A percentile compares a stretch with the other conserved stretches of the same genome.
Conservation (phyloP, 2,797 vertebrate species). For the Sarcoramphus papa region DNA sequence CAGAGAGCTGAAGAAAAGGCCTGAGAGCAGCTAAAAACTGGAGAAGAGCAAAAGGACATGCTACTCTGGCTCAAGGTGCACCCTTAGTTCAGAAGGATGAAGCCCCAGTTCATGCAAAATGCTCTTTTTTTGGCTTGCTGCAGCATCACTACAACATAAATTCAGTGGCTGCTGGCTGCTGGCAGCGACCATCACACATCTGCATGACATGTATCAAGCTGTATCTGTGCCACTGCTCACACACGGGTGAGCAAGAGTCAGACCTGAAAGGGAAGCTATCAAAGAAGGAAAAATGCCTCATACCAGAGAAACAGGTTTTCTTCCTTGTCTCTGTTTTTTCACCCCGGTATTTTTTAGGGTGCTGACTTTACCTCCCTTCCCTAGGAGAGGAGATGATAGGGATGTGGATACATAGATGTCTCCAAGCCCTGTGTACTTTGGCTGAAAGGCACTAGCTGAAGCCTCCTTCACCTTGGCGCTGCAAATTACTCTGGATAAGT, state of each 20-base stretch:
- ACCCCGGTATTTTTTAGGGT: neutral
- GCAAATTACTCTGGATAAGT: neutral
- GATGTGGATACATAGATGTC: neutral
- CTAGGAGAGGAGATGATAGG: neutral
- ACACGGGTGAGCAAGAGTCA: neutral
- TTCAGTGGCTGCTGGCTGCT: neutral
- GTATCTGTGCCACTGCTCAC: neutral
- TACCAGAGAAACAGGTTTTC: neutral
- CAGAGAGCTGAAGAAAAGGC: neutral
- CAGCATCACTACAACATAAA: neutral
- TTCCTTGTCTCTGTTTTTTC: neutral
- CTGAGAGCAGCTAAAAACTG: neutral
- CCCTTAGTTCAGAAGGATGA: neutral
- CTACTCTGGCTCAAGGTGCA: neutral
- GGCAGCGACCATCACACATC: neutral
- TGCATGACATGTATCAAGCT: neutral
- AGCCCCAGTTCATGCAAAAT: neutral
- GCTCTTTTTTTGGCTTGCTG: neutral
- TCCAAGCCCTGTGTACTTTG: neutral
- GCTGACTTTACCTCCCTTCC: neutral
- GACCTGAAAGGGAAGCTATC: neutral
- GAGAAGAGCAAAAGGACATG: neutral
- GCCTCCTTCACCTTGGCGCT: neutral
- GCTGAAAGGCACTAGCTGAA: neutral
- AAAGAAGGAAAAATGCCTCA: neutral